phyloP scores from a whole-genome alignment of 2,113 vertebrate genomes.

The Fukomys damarensis region DNA sequence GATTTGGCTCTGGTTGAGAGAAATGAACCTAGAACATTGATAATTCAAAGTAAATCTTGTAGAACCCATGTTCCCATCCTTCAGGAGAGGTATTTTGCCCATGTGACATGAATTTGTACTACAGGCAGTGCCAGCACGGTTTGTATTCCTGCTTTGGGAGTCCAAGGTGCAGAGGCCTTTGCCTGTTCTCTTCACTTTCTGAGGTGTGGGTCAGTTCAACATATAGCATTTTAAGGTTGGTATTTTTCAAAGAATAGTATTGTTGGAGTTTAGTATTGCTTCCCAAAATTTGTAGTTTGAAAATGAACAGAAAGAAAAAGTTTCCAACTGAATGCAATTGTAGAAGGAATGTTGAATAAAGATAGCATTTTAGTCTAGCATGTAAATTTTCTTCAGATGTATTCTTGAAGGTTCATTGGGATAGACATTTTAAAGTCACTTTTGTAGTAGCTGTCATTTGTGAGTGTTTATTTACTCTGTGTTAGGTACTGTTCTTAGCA shows the following conservation, averaged over 20 bases:
- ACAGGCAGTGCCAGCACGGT: not conserved
- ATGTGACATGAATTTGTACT: constrained; percentile 3
- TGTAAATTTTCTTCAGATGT: constrained; percentile 21
- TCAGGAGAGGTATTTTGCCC: not conserved
- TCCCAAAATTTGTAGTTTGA: constrained; percentile 36
- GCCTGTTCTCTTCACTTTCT: not conserved
- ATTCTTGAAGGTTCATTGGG: not conserved
- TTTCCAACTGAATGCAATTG: not conserved
- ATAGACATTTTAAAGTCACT: constrained; percentile 26
- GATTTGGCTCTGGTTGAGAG: not conserved
- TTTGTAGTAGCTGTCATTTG: not conserved
- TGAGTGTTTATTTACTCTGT: not conserved
- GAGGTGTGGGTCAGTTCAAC: not conserved
- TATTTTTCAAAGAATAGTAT: constrained; percentile 4
- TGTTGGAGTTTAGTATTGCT: constrained; percentile 1
- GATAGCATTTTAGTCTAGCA: constrained; percentile 9
- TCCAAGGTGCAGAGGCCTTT: not conserved
- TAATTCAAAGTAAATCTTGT: not conserved
- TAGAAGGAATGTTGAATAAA: constrained; percentile 27
- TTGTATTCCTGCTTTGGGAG: constrained; percentile 4
- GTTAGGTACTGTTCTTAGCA: not conserved
- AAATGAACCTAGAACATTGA: not conserved
- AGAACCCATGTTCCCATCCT: not conserved
- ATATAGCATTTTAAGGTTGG: not conserved
- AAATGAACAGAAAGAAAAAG: constrained; percentile 37